A percentile compares a stretch with the other conserved stretches of the same genome.
These are phyloP conservation scores for Tribolium freemani DNA, from an alignment of 2,888 invertebrate species.

Conservation along the genomic window DNA sequence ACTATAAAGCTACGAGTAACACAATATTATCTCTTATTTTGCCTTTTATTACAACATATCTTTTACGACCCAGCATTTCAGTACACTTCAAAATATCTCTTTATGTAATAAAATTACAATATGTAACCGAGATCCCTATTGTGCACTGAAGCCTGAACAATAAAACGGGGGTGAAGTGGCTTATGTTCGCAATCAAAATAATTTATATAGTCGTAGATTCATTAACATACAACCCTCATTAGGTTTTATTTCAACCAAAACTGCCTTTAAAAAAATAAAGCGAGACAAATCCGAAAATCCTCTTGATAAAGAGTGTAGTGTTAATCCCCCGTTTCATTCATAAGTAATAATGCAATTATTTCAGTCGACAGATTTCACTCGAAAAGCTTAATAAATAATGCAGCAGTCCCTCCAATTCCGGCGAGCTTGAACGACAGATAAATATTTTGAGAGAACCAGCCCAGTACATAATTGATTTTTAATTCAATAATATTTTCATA, in stretches of 20 bases:
- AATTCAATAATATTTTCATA: neutral
- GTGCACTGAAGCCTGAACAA: constrained; percentile 1
- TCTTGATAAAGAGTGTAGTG: neutral
- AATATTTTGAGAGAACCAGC: neutral
- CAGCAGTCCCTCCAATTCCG: neutral
- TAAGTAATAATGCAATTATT: neutral
- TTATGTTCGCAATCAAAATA: constrained; percentile 12
- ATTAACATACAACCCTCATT: constrained; percentile 19
- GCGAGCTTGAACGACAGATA: neutral
- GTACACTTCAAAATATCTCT: neutral
- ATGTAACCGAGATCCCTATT: neutral
- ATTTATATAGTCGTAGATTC: constrained; percentile 5
- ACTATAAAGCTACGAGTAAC: no score
- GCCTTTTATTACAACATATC: neutral
- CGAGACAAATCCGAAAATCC: neutral
- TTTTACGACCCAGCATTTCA: neutral
- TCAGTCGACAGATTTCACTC: neutral
- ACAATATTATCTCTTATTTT: neutral
- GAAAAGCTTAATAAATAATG: neutral
- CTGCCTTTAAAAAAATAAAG: neutral
- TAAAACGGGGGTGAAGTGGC: neutral
- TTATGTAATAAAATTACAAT: neutral
- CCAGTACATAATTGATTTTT: neutral
- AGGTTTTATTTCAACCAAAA: neutral
- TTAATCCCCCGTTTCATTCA: neutral